These are phyloP conservation scores for Cerastoderma edule DNA, from an alignment of 2,888 invertebrate genomes.

Conservation along the genomic window DNA sequence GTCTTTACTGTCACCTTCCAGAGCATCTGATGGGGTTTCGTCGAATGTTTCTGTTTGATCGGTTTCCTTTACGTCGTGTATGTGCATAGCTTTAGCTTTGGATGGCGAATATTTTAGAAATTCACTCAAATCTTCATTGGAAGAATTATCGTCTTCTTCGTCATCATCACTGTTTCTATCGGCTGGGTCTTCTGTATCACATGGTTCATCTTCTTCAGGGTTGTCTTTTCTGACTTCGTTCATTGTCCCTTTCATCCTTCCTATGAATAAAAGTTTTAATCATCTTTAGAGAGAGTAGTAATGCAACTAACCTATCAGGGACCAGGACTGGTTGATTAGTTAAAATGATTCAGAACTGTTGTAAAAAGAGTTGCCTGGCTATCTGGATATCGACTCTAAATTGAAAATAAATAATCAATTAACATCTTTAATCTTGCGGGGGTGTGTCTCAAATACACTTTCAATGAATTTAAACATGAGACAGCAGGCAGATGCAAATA, in stretches of 20 bases:
- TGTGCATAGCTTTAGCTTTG: not conserved
- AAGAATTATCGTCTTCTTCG: conserved; percentile 29
- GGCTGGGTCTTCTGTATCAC: not conserved
- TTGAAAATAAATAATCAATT: too few species aligned
- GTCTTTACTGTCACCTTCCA: not conserved
- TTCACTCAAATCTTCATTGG: conserved; percentile 13
- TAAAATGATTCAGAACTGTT: too few species aligned
- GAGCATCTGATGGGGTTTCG: not conserved
- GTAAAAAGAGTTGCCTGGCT: too few species aligned
- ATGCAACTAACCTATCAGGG: not conserved
- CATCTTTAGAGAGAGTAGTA: not conserved
- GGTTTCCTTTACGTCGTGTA: not conserved
- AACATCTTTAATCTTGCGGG: too few species aligned
- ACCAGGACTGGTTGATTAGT: too few species aligned
- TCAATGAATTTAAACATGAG: too few species aligned
- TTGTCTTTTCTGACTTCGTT: too few species aligned
- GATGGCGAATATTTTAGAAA: conserved; percentile 6
- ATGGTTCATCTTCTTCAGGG: not conserved
- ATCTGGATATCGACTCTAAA: too few species aligned
- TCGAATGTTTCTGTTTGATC: not conserved
- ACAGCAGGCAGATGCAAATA: too few species aligned
- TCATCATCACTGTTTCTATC: conserved; percentile 36
- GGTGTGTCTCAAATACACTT: too few species aligned
- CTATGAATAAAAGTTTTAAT: not conserved
- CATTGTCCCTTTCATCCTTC: not conserved